A percentile compares a stretch with the other conserved stretches of the same genome.
phyloP scores from a whole-genome alignment of 1,140 invertebrate genomes.

The Halesus radiatus region DNA sequence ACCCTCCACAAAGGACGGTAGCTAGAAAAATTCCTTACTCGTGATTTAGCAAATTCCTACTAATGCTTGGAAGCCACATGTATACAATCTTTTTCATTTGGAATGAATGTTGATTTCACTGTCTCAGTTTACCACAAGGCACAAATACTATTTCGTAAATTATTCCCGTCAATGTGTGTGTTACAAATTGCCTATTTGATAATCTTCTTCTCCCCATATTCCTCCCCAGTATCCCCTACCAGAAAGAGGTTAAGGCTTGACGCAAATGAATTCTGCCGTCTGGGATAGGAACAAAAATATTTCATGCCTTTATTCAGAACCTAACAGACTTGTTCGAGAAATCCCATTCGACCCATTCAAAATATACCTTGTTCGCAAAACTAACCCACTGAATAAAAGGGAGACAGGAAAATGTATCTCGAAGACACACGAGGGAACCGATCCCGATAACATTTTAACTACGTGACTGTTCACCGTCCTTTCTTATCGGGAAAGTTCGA shows the following conservation, averaged over 20 bases:
- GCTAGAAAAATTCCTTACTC: too few species aligned
- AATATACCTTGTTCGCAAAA: neutral
- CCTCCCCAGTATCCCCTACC: neutral
- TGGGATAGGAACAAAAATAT: conserved; percentile 13
- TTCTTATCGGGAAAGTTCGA: conserved; percentile 1
- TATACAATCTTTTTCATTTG: too few species aligned
- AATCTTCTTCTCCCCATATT: neutral
- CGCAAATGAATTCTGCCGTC: conserved; percentile 18
- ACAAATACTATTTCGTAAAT: too few species aligned
- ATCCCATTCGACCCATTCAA: neutral
- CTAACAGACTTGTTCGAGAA: neutral
- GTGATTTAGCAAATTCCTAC: too few species aligned
- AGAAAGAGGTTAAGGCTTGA: conserved; percentile 15
- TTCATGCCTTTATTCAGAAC: conserved; percentile 7
- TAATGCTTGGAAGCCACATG: too few species aligned
- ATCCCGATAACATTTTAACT: neutral
- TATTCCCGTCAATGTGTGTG: neutral
- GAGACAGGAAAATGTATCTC: neutral
- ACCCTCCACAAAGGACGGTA: too few species aligned
- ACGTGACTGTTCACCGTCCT: neutral
- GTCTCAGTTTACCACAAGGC: too few species aligned
- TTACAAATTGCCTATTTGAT: conserved; percentile 1
- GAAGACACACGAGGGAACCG: neutral
- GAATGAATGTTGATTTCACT: too few species aligned
- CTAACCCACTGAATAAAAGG: neutral